Conservation (phyloP, 2,797 vertebrate species). For the Mormyrops boulengeri region DNA sequence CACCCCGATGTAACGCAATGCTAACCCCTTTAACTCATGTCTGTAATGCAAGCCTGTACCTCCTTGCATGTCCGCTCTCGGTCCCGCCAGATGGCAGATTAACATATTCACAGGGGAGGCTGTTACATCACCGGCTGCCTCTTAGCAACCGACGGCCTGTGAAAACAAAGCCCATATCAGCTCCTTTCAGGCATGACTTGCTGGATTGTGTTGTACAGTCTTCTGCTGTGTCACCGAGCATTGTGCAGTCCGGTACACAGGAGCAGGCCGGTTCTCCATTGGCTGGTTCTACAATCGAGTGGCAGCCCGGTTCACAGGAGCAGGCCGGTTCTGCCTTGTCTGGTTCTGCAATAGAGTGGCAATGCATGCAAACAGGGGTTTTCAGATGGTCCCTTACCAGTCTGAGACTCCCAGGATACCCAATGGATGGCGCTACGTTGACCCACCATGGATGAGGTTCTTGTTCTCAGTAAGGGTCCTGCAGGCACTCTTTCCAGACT, state of each 20-base stretch:
- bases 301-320: neutral
- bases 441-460: neutral
- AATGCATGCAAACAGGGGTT: neutral
- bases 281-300: neutral
- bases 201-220: neutral
- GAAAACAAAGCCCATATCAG: neutral
- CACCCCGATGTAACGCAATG: neutral
- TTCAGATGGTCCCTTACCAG: neutral
- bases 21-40: neutral
- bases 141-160: neutral
- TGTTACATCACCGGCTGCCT: neutral
- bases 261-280: neutral
- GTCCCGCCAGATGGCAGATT: slow-evolving; percentile 7
- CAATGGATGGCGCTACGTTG: neutral
- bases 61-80: neutral
- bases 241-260: neutral
- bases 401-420: neutral
- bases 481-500: neutral
- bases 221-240: neutral
- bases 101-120: slow-evolving; percentile 5
- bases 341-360: neutral
- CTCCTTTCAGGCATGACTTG: neutral
- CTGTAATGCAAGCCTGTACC: neutral
- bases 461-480: neutral
- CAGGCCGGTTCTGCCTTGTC: neutral